Percentiles rank a stretch among this genome's conserved stretches.
These are phyloP conservation scores for Cololabis saira DNA, from an alignment of 2,113 vertebrate genomes.

Conservation along the genomic window DNA sequence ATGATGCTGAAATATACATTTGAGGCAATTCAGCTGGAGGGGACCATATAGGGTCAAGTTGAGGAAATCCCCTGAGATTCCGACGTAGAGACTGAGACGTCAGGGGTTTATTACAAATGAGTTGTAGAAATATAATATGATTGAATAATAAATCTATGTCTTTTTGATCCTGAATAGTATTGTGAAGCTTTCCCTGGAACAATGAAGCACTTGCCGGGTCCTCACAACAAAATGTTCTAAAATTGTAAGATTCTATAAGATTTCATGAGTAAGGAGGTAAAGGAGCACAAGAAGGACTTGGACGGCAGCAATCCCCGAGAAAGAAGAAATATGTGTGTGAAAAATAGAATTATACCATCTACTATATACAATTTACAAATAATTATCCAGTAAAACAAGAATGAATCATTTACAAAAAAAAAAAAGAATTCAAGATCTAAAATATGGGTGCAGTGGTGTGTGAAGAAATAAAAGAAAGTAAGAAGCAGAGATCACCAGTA, in stretches of 20 bases:
- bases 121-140: no score
- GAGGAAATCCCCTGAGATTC: not conserved
- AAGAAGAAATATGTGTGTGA: no score
- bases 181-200: slow-evolving; percentile 78
- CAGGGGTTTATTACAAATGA: not conserved
- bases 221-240: slow-evolving; percentile 76
- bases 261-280: slow-evolving; percentile 63
- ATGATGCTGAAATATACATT: slow-evolving; percentile 76
- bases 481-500: no score
- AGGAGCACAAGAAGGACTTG: slow-evolving; percentile 80
- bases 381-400: no score
- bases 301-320: slow-evolving; percentile 76
- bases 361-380: no score
- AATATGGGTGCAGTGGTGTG: no score
- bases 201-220: slow-evolving; percentile 81
- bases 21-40: slow-evolving; percentile 50
- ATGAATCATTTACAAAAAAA: no score
- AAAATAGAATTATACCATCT: no score
- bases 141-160: no score
- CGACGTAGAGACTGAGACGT: not conserved
- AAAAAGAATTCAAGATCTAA: no score
- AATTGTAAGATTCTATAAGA: slow-evolving; percentile 16
- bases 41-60: slow-evolving; percentile 70
- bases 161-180: slow-evolving; percentile 64
- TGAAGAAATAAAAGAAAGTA: no score